Percentiles rank a stretch among this genome's conserved stretches.
These are phyloP conservation scores for Panthera uncia DNA, from an alignment of 2,113 vertebrate species.

Conservation along the genomic window DNA sequence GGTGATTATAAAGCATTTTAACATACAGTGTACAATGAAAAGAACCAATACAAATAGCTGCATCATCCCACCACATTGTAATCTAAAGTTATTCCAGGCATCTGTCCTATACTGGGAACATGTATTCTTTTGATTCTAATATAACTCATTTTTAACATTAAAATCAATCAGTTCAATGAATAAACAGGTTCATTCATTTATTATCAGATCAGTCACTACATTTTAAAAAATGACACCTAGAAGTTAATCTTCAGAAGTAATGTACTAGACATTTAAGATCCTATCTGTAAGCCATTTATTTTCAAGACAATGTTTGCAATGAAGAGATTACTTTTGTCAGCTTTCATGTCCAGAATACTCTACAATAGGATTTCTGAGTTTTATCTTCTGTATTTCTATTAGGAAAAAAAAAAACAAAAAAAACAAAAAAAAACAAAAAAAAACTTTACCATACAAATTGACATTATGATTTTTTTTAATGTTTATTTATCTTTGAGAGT, in stretches of 20 bases:
- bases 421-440: too few species aligned
- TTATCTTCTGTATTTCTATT: neutral
- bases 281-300: neutral
- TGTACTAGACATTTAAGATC: neutral
- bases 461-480: neutral
- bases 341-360: neutral
- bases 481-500: too few species aligned
- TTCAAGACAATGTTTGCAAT: neutral
- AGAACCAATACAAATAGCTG: neutral
- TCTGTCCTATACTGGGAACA: neutral
- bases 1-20: neutral
- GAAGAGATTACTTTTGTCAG: neutral
- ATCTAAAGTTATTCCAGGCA: neutral
- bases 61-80: neutral
- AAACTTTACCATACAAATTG: neutral
- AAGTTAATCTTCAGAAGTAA: conserved; percentile 36
- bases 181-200: conserved; percentile 6
- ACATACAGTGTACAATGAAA: neutral
- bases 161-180: neutral
- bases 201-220: neutral
- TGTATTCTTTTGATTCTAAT: neutral
- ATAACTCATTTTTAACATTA: conserved; percentile 10
- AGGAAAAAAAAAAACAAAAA: neutral
- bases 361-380: neutral
- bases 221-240: neutral